Base-by-base conservation (phyloP, 2,888 invertebrate species). In the Aproaerema taeniolella region DNA sequence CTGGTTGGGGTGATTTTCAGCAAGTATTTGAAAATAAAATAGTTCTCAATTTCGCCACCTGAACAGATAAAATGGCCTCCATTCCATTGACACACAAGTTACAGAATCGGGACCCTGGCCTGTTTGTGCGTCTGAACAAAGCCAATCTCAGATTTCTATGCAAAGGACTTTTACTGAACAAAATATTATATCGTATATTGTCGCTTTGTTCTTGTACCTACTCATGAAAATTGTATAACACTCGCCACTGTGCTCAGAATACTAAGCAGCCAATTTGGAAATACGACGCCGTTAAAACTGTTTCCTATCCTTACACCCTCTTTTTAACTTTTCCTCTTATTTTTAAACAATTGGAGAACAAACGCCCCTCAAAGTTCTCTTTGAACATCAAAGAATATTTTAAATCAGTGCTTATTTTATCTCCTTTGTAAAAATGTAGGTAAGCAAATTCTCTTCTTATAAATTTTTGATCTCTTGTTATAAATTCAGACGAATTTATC, bases 121-220 rank as follows among this genome's bases (percentile, higher is more conserved):
- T 75, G 72, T 79, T 78, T 78, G 71, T 65, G 65, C 52, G 67
- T 61, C 67, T 67, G 67, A 58, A 80, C 74, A 79, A 78, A 72
- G 72, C 70, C 74, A 79, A 75, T 76, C 65, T 52, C 58, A 65
- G 66, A 76, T 75, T 77, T 68, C 68, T 65, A 71, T 76, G 74
- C 73, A 74, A 79, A 78, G 68, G 59, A 72, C 63, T 70, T 61
- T 45, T 45, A 49, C 52, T 46, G 59, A 67, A 64, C 64, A 74
- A 74, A 79, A 80, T 76, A 77, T 37, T 37, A 37, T 70, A 55
- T 47, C 43, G 55, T 66, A 44, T 61, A 68, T 67, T 66, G 64
- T 69, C 65, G 66, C 70, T 73, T 72, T 76, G 73, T 75, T 60
- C 52, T 67, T n/a, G n/a, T n/a, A n/a, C n/a, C n/a, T n/a, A n/a